phyloP scores from a whole-genome alignment of 2,113 vertebrate genomes.

The Montifringilla adamsi region DNA sequence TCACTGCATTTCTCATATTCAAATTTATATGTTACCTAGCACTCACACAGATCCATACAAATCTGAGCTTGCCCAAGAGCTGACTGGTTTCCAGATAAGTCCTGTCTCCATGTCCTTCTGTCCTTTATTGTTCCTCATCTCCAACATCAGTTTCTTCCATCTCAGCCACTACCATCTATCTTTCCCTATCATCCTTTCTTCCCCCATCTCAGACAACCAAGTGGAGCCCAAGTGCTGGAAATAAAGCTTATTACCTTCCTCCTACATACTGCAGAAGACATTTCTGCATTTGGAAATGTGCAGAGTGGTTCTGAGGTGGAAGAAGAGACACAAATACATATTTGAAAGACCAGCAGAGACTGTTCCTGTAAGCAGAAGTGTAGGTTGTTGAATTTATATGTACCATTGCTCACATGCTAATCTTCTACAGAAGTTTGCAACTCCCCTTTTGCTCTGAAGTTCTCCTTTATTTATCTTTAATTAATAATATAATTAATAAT shows the following conservation, averaged over 20 bases:
- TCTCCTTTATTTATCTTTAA: neutral
- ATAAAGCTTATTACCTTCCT: neutral
- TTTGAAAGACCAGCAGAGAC: neutral
- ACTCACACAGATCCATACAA: neutral
- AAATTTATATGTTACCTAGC: neutral
- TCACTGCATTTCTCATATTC: neutral
- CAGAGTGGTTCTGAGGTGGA: neutral
- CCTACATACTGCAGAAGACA: neutral
- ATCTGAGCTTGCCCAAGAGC: neutral
- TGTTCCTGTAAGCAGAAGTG: neutral
- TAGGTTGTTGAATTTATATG: slow-evolving; percentile 3
- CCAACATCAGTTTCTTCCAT: neutral
- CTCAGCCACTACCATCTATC: neutral
- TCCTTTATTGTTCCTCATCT: neutral
- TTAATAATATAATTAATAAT: neutral
- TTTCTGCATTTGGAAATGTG: neutral
- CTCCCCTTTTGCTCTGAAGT: neutral
- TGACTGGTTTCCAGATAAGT: neutral
- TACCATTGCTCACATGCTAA: neutral
- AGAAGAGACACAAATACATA: neutral
- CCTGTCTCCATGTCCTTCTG: neutral
- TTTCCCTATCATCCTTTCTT: neutral
- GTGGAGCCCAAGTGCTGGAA: neutral
- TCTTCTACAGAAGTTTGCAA: neutral
- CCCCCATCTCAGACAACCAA: neutral